Percentiles rank a stretch among this genome's conserved stretches.
Evolutionary conservation across 2,113 vertebrate genomes (phyloP).

Genomic region (Anarrhichthys ocellatus): DNA sequence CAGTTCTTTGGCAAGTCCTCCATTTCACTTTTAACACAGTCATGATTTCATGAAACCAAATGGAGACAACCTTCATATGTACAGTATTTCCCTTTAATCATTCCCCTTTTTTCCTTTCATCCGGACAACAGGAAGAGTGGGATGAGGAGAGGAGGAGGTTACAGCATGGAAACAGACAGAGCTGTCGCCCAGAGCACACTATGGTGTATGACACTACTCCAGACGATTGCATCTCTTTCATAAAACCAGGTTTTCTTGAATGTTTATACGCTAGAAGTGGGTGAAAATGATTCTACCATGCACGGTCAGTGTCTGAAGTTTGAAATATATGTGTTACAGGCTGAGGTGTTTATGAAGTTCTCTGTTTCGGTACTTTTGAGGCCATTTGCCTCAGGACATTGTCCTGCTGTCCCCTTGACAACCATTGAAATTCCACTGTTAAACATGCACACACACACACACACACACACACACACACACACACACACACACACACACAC

Average conservation of each 20-base stretch:
- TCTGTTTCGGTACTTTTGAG: slow-evolving; percentile 12
- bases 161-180: slow-evolving; percentile 65
- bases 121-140: slow-evolving; percentile 63
- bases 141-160: slow-evolving; percentile 60
- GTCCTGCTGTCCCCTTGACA: slow-evolving; percentile 36
- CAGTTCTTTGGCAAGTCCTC: slow-evolving; percentile 56
- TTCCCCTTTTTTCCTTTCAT: slow-evolving; percentile 57
- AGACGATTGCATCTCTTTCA: slow-evolving; percentile 45
- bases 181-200: slow-evolving; percentile 38
- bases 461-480: background rate
- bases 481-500: no score
- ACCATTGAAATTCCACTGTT: slow-evolving; percentile 48
- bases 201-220: slow-evolving; percentile 37
- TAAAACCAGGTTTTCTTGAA: slow-evolving; percentile 17
- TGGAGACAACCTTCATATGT: slow-evolving; percentile 32
- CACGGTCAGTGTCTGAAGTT: slow-evolving; percentile 36
- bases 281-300: slow-evolving; percentile 61
- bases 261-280: slow-evolving; percentile 43
- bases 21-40: slow-evolving; percentile 41
- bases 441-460: background rate
- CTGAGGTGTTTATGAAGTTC: slow-evolving; percentile 62
- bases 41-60: slow-evolving; percentile 47
- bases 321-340: slow-evolving; percentile 29
- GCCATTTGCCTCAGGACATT: slow-evolving; percentile 37
- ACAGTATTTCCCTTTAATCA: slow-evolving; percentile 51